phyloP scores from a whole-genome alignment of 2,888 invertebrate species.

The Dendrolimus pini region DNA sequence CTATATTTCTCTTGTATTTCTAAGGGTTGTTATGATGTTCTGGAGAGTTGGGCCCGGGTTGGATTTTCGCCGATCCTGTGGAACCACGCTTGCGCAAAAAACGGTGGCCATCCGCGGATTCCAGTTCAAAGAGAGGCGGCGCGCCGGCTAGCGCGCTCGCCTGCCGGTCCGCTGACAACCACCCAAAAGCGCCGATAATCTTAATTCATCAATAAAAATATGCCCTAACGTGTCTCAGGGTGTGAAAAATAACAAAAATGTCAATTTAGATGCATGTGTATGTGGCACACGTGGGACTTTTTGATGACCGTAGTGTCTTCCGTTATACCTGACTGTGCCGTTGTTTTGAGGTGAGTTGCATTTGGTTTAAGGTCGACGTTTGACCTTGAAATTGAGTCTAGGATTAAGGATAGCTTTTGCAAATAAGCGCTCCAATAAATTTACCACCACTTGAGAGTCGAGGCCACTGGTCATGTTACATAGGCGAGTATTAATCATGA shows the following conservation, averaged over 20 bases:
- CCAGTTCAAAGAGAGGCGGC: slow-evolving; percentile 68
- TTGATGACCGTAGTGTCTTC: slow-evolving; percentile 56
- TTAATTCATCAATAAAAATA: slow-evolving; percentile 59
- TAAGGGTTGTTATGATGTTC: slow-evolving; percentile 27
- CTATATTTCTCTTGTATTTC: slow-evolving; percentile 9
- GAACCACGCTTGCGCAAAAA: slow-evolving; percentile 62
- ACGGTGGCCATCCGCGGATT: slow-evolving; percentile 40
- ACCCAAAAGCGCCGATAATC: slow-evolving; percentile 47
- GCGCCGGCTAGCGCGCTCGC: slow-evolving; percentile 76
- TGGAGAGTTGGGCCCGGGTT: slow-evolving; percentile 24
- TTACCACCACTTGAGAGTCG: no score
- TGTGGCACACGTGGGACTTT: slow-evolving; percentile 28
- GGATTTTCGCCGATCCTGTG: slow-evolving; percentile 70
- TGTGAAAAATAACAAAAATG: slow-evolving; percentile 19
- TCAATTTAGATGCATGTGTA: slow-evolving; percentile 49
- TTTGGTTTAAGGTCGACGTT: slow-evolving; percentile 49
- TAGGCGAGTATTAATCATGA: no score
- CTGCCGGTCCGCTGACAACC: slow-evolving; percentile 63
- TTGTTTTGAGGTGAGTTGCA: slow-evolving; percentile 66
- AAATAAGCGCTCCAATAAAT: no score
- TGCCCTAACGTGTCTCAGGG: slow-evolving; percentile 35
- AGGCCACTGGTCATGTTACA: no score
- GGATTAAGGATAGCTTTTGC: neutral
- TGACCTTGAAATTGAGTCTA: slow-evolving; percentile 35
- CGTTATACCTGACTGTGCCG: slow-evolving; percentile 34